Evolutionary conservation across 1,140 invertebrate species (phyloP).

Genomic region (Diorhabda carinulata): DNA sequence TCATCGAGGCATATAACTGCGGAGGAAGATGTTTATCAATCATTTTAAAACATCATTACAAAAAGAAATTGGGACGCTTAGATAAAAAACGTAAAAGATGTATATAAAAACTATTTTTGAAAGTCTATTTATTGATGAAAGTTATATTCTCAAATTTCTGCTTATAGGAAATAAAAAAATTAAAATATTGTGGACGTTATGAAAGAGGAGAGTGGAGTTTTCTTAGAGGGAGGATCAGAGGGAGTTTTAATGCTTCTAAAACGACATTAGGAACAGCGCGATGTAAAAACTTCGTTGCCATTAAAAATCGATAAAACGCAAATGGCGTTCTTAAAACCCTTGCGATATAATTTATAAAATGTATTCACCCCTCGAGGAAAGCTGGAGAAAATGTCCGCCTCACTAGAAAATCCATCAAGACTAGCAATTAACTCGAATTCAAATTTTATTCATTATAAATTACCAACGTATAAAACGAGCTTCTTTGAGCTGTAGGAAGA

Average conservation of each 20-base stretch:
- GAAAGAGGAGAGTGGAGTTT: constrained; percentile 27
- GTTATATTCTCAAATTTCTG: background rate
- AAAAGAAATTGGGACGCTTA: too few species aligned
- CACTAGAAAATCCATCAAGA: constrained; percentile 46
- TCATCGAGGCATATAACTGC: too few species aligned
- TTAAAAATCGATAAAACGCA: constrained; percentile 43
- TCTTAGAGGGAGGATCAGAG: constrained; percentile 21
- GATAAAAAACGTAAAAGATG: too few species aligned
- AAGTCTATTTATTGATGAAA: too few species aligned
- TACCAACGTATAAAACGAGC: constrained; percentile 47
- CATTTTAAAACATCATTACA: too few species aligned
- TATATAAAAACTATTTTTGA: too few species aligned
- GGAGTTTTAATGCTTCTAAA: constrained; percentile 28
- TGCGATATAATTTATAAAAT: constrained; percentile 42
- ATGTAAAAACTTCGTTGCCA: constrained; percentile 25
- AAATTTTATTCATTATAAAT: constrained; percentile 54
- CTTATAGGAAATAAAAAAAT: constrained; percentile 5
- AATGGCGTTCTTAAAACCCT: constrained; percentile 40
- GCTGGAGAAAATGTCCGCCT: constrained; percentile 42
- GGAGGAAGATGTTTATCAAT: too few species aligned
- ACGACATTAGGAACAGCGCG: constrained; percentile 15
- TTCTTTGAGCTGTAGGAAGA: constrained; percentile 44
- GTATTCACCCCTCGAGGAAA: constrained; percentile 37
- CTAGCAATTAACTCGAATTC: constrained; percentile 48
- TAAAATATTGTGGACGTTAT: constrained; percentile 16